Conservation (phyloP, 2,797 vertebrate species). For the Sebastes matsubarae region DNA sequence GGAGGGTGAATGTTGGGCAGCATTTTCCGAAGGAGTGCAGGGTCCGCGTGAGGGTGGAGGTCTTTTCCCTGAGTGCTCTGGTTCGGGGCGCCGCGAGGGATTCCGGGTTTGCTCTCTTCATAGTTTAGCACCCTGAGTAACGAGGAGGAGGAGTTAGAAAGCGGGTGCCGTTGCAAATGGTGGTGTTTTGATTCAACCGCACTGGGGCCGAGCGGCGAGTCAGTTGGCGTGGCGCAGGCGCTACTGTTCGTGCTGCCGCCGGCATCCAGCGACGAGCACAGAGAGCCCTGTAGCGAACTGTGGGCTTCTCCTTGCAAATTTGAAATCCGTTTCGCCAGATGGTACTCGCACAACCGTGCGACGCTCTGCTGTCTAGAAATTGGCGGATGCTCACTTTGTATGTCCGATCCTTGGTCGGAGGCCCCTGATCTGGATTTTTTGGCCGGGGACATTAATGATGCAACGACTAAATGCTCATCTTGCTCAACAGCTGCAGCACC, state of each 20-base stretch:
- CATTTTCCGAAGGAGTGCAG: constrained; percentile 89
- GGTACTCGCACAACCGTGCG: constrained; percentile 91
- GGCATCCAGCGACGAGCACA: constrained; percentile 92
- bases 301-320: constrained; percentile 91
- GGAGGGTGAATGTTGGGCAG: constrained; percentile 90
- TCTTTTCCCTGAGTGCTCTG: constrained; percentile 88
- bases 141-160: constrained; percentile 83
- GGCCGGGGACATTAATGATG: constrained; percentile 78
- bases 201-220: constrained; percentile 88
- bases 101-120: constrained; percentile 67
- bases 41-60: constrained; percentile 90
- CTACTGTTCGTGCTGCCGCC: constrained; percentile 91
- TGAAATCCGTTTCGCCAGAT: constrained; percentile 92
- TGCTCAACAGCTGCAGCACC: constrained; percentile 76
- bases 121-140: constrained; percentile 73
- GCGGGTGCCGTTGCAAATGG: constrained; percentile 74
- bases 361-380: constrained; percentile 89
- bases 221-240: constrained; percentile 86
- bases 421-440: constrained; percentile 83
- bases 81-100: constrained; percentile 43
- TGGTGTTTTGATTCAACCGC: constrained; percentile 81
- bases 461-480: constrained; percentile 83
- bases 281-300: constrained; percentile 91
- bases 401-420: constrained; percentile 77
- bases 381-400: constrained; percentile 83